Evolutionary conservation across 2,797 vertebrate species (phyloP).

Genomic region (Notamacropus eugenii): DNA sequence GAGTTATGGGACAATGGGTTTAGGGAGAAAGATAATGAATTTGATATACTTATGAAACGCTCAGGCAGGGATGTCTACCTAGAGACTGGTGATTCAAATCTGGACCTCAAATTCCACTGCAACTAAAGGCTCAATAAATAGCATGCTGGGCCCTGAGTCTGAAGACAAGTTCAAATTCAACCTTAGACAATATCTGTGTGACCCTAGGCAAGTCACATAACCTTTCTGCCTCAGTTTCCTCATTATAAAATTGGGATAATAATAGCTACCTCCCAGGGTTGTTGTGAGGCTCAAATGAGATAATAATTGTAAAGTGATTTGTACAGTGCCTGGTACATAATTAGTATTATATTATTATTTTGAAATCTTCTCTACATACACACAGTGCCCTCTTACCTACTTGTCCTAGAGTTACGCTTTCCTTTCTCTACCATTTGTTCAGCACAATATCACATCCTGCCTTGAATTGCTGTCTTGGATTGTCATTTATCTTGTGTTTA

Average conservation of each 20-base stretch:
- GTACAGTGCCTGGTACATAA: background rate
- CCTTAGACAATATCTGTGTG: background rate
- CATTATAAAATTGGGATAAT: background rate
- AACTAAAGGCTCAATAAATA: background rate
- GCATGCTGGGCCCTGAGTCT: background rate
- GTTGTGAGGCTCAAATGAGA: background rate
- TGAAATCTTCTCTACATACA: background rate
- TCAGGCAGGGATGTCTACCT: background rate
- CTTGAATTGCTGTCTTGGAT: background rate
- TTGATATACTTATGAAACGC: background rate
- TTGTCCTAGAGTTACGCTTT: background rate
- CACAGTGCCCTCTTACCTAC: slow-evolving; percentile 26
- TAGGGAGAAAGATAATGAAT: background rate
- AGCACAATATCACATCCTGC: background rate
- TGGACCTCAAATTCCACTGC: background rate
- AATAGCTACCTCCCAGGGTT: background rate
- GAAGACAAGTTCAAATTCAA: background rate
- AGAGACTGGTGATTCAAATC: background rate
- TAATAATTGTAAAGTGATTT: background rate
- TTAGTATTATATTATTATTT: background rate
- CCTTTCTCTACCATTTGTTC: slow-evolving; percentile 1
- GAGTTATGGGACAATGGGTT: background rate
- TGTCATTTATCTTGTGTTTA: background rate
- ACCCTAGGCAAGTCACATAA: background rate
- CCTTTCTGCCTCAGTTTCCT: background rate